Base-by-base conservation (phyloP, 1,140 invertebrate genomes). In the Hydropsyche tenuis region DNA sequence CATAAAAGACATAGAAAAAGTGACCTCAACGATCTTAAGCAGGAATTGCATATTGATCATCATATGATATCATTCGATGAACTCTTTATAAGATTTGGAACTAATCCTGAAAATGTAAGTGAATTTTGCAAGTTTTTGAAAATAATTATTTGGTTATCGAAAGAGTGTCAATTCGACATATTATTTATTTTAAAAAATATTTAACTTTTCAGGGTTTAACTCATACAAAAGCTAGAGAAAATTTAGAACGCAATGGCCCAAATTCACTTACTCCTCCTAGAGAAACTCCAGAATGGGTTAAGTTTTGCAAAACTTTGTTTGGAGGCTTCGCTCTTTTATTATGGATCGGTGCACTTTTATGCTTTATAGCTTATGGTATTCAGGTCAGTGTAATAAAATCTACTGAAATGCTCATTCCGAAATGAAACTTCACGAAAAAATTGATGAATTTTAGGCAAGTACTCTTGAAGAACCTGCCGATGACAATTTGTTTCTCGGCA, bases 271-370 rank as follows among this genome's bases (percentile, higher is more conserved):
- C 94, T 77, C 96, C 96, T 79, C 96, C 96, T 73, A 96, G 95
- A 88, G 93, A 94, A 79, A 98, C 96, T 25, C 96, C 96, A 72
- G 95, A 97, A 90, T 98, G 96, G 96, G 91, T 99, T 48, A 99
- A 98, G 85, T 99, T 99, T 89, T 95, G 94, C 86, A 98, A 98
- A 88, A 96, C 97, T 85, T 88, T 98, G 69, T 98, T 99, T 85
- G 96, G 96, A 79, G 97, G 97, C 80, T 99, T 99, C 83, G 94
- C 96, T 78, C 88, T 98, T 80, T 86, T 99, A 79, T 87, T 99
- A 77, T 99, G 97, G 97, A 94, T 97, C 85, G 97, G 97, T 82
- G 94, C 96, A 80, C 92, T 98, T 82, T 90, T 99, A 63, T 99
- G 96, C 88, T 98, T 97, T 85, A 92, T 97, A 84, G 97, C 96